Percentiles rank a stretch among this genome's conserved stretches.
phyloP scores from a whole-genome alignment of 2,797 vertebrate species.

The Tenualosa ilisha region DNA sequence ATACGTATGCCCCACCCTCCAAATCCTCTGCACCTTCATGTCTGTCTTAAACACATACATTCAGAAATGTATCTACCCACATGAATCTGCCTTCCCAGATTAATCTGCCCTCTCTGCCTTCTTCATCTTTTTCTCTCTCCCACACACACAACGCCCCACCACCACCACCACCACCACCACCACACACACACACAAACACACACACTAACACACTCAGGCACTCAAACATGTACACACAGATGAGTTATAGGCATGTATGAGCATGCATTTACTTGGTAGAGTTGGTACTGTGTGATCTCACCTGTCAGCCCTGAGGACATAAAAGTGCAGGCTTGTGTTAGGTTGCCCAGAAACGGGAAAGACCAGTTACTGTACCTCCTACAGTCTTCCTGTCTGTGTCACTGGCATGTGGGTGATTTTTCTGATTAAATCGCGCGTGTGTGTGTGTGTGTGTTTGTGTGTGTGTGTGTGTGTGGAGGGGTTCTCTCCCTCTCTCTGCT shows the following conservation, averaged over 20 bases:
- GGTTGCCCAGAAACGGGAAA: constrained; percentile 40
- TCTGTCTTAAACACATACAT: no score
- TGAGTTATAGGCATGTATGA: constrained; percentile 24
- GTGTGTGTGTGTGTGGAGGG: not conserved
- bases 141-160: not conserved
- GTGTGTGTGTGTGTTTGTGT: not conserved
- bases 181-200: not conserved
- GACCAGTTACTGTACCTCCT: constrained; percentile 45
- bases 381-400: not conserved
- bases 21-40: no score
- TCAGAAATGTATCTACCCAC: no score
- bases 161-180: not conserved
- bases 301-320: constrained; percentile 22
- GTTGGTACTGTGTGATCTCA: not conserved
- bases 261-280: constrained; percentile 38
- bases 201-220: constrained; percentile 8
- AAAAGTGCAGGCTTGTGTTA: constrained; percentile 39
- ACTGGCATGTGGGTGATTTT: not conserved
- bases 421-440: not conserved
- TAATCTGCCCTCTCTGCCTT: no score
- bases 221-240: not conserved
- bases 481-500: not conserved
- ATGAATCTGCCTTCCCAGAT: no score
- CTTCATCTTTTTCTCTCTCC: no score
- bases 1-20: no score